Evolutionary conservation across 2,888 invertebrate species (phyloP), one percentile per base, ranked within the genome.

Genomic region (Scelioninae gen. 1): DNA sequence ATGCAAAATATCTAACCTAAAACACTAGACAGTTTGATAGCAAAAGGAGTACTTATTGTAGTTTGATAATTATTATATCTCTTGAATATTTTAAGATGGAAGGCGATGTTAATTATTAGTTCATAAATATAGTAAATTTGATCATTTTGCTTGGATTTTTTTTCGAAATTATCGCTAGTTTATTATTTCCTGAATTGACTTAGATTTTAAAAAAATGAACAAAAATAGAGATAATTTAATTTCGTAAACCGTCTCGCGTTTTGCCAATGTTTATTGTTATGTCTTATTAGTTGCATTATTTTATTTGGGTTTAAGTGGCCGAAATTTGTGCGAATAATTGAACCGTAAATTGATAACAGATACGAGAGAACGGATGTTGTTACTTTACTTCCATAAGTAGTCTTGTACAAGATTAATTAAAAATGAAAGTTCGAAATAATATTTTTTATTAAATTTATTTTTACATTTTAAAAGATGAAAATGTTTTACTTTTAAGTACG

Each of bases 11-110:
- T 63, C n/a, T 63, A 63, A 63, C 49, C 63, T 63, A 15, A 32
- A 63, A 63, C 0, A 32, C 16, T 2, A 10, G 7, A 29, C 7
- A 51, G 7, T 47, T 47, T 16, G 15, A 5, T 5, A 16, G 16
- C 43, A n/a, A 47, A 9, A 47, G 15, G 15, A 16, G 15, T 47
- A 47, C 47, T 47, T 47, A 47, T 47, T 15, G 16, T n/a, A n/a
- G 29, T 23, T 51, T 13, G 51, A n/a, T 51, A 51, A 65, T 65
- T 51, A 65, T 65, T 65, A 65, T 51, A 65, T 13, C 15, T 65
- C 29, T 65, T 40, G 29, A 43, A 66, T 66, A 34, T 34, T 53
- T 66, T 53, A 53, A 53, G n/a, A 1, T 8, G 38, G 47, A 49
- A 32, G 49, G 47, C 34, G 15, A n/a, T n/a, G 34, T 23, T 11